Evolutionary conservation across 1,140 invertebrate species (phyloP), one percentile per base, ranked within the genome.

Genomic region (Drosophila persimilis): DNA sequence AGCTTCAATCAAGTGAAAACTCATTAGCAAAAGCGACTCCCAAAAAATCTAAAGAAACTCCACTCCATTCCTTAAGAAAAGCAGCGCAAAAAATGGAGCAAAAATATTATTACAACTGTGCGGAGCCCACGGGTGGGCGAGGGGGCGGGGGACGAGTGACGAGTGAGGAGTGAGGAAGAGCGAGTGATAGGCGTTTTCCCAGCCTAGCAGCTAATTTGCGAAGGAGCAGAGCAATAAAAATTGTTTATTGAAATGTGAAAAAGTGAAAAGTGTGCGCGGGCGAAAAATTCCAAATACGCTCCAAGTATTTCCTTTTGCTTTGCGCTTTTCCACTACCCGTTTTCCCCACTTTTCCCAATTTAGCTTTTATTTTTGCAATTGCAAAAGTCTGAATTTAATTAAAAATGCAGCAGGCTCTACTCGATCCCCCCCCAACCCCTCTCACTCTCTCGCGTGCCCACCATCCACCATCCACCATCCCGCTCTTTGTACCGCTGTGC

Each of bases 171-270:
- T 4, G 35, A 3, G 4, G 35, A 4, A 9, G 11, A 13, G 31
- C 9, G 24, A 13, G 24, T 20, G 8, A 8, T 17, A 57, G 54
- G 3, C 20, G 11, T n/a, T 26, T 13, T 20, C 24, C 17, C 24
- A 15, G 7, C 7, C 11, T 17, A 15, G 20, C 17, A 26, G 39
- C 46, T 59, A 60, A 60, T 52, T 66, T 66, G 47, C 39, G 41
- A 24, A n/a, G 47, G 39, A 45, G 46, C 63, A 59, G 31, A 31
- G 35, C 35, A 39, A 59, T 60, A 52, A 66, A 60, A 66, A 46
- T 60, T 60, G 63, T 60, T 52, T 52, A 52, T 52, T 54, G 46
- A 53, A 67, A 67, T 35, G 64, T 52, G 54, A 61, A 67, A 61
- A 60, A 60, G 57, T 29, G 56, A n/a, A 31, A 55, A 31, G 26